Evolutionary conservation across 2,113 vertebrate species (phyloP).

Genomic region (Rynchops niger): DNA sequence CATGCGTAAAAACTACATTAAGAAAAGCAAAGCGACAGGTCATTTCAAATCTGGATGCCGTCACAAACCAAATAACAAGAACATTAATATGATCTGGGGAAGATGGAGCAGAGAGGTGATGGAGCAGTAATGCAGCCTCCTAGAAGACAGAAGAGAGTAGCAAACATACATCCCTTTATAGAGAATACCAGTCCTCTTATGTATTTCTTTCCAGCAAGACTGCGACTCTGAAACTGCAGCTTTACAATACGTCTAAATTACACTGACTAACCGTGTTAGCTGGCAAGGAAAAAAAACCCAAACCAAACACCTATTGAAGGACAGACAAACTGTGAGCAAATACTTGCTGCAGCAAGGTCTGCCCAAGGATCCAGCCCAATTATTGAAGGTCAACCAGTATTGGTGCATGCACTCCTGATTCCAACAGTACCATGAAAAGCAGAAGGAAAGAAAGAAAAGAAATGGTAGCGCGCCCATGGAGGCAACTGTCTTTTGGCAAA

Average conservation of each 20-base stretch:
- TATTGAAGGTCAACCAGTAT: not conserved
- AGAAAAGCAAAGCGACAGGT: not conserved
- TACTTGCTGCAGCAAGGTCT: not conserved
- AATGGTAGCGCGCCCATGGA: not conserved
- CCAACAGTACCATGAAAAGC: not conserved
- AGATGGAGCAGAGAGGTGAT: not conserved
- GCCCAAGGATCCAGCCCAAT: not conserved
- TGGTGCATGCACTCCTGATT: not conserved
- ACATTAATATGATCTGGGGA: not conserved
- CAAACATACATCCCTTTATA: not conserved
- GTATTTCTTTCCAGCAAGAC: not conserved
- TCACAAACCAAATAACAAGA: not conserved
- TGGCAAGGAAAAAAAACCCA: not conserved
- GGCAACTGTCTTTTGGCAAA: not conserved
- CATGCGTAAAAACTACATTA: not conserved
- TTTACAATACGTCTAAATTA: not conserved
- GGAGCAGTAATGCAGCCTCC: not conserved
- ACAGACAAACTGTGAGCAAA: not conserved
- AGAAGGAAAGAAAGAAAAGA: not conserved
- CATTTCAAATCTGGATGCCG: not conserved
- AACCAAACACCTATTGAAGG: not conserved
- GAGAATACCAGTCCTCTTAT: not conserved
- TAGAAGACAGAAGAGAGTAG: not conserved
- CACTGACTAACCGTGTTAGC: not conserved
- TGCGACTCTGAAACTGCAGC: not conserved